Evolutionary conservation across 2,113 vertebrate species (phyloP).

Genomic region (Aptenodytes patagonicus): DNA sequence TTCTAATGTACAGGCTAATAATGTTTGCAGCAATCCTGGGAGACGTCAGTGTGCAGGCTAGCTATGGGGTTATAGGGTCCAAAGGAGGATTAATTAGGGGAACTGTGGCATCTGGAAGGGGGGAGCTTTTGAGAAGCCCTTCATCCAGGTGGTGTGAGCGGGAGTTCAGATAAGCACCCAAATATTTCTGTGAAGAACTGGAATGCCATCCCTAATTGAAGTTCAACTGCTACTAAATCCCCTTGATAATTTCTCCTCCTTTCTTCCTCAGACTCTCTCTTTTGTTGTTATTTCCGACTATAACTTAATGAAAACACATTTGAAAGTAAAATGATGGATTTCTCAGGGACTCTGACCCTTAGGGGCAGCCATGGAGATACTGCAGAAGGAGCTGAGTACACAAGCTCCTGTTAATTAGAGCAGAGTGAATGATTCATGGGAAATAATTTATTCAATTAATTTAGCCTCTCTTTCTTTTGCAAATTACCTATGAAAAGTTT

Average conservation of each 20-base stretch:
- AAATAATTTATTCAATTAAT: conserved; percentile 69
- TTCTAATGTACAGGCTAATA: conserved; percentile 12
- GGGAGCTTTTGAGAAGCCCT: not conserved
- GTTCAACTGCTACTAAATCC: not conserved
- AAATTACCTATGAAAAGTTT: conserved; percentile 48
- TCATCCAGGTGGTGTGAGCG: not conserved
- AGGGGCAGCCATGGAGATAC: conserved; percentile 44
- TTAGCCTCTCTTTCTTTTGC: conserved; percentile 47
- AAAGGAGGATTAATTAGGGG: conserved; percentile 13
- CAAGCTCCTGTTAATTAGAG: conserved; percentile 61
- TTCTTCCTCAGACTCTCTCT: not conserved
- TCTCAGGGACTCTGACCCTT: conserved; percentile 55
- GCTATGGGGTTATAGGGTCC: not conserved
- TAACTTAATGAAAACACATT: conserved; percentile 59
- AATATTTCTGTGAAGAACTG: not conserved
- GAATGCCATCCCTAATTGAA: not conserved
- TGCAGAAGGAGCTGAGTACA: conserved; percentile 44
- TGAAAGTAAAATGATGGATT: conserved; percentile 63
- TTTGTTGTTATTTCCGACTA: conserved; percentile 36
- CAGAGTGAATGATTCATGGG: conserved; percentile 49
- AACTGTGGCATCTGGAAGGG: not conserved
- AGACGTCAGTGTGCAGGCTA: not conserved
- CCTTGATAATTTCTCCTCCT: not conserved
- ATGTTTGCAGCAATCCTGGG: conserved; percentile 13
- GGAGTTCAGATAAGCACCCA: not conserved